Base-by-base conservation (phyloP, 1,140 invertebrate species). In the Drosophila setifemur region DNA sequence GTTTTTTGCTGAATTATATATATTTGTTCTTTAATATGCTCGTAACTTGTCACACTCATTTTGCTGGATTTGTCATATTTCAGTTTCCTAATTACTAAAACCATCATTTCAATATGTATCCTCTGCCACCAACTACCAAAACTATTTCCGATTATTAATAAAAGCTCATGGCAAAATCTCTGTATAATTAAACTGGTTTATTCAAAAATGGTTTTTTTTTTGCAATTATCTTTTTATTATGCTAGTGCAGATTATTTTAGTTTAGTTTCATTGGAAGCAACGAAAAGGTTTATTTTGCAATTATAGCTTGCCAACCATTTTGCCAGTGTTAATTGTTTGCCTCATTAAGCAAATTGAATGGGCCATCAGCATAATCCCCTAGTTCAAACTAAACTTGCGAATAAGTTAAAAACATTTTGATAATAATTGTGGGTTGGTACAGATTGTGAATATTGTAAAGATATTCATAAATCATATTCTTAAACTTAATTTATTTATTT, bases 291-390 rank as follows among this genome's bases (percentile, higher is more conserved):
- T 48, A 49, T 42, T 67, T 72, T 70, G 18, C 60, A 49, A 58
- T 54, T 19, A 75, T 47, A n/a, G n/a, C n/a, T 54, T 40, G 49
- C 26, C 7, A 3, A 45, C n/a, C 9, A 12, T 19, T 14, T 9
- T 19, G 26, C 37, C 14, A 37, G 12, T 71, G 45, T 73, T 68
- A 35, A 40, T 29, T 68, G 78, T 57, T 29, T 47, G 69, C 28
- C 49, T 69, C 68, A 73, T 69, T 78, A 50, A 58, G 44, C 37
- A 19, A 44, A 61, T 58, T 58, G 26, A 61, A 58, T 58, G 53
- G 12, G 37, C 12, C 28, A 33, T 44, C 26, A 21, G 9, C 21
- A 26, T 33, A 35, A 19, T 21, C 11, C 11, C 14, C 40, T 3
- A n/a, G 39, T 29, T 9, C 35, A 7, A 7, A 37, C 8, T 6